phyloP scores from a whole-genome alignment of 2,113 vertebrate species.

The Sinocyclocheilus anophthalmus region DNA sequence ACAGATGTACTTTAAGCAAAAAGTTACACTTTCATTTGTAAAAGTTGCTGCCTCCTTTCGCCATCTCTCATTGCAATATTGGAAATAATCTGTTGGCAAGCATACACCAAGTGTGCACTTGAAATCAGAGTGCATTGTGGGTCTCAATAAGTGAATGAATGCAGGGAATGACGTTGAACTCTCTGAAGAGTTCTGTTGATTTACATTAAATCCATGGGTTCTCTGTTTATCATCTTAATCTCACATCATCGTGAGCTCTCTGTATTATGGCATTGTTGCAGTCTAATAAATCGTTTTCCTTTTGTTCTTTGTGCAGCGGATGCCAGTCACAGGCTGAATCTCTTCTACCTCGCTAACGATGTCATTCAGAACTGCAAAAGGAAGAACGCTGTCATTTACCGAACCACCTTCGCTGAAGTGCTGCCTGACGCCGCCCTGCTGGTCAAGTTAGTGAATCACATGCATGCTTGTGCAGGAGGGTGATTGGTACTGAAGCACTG shows the following conservation, averaged over 20 bases:
- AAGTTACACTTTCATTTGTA: no score
- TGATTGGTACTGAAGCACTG: neutral
- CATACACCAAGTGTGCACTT: neutral
- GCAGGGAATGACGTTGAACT: neutral
- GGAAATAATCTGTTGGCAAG: neutral
- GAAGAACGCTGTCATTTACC: constrained; percentile 92
- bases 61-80: neutral
- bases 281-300: neutral
- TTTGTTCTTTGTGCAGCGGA: constrained; percentile 76
- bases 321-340: constrained; percentile 91
- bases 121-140: neutral
- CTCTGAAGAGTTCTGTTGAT: no score
- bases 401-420: constrained; percentile 89
- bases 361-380: constrained; percentile 99
- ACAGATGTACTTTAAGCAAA: no score
- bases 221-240: no score
- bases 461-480: neutral
- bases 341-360: constrained; percentile 96
- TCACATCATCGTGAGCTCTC: neutral
- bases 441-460: constrained; percentile 84
- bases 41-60: no score
- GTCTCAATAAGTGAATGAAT: neutral
- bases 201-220: no score
- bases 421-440: constrained; percentile 89
- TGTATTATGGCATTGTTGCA: neutral